These are phyloP conservation scores for Gibbula magus DNA, from an alignment of 2,888 invertebrate genomes.

Conservation along the genomic window DNA sequence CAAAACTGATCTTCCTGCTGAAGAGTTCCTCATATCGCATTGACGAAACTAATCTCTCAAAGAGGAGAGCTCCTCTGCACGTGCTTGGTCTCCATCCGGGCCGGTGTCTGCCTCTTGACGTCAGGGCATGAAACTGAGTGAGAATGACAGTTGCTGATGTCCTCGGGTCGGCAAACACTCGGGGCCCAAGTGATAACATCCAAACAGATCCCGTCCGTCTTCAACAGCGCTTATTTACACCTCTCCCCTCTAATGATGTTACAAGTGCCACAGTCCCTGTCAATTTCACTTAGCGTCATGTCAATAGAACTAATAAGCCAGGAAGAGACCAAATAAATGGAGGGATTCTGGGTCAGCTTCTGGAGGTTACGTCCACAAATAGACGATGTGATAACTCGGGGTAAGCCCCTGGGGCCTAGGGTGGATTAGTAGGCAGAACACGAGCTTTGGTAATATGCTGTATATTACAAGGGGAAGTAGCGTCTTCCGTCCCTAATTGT, in stretches of 20 bases:
- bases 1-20: conserved; percentile 9
- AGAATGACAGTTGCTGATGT: not conserved
- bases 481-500: too few species aligned
- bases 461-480: too few species aligned
- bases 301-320: conserved; percentile 21
- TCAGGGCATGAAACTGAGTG: not conserved
- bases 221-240: conserved; percentile 31
- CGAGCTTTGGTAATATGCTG: too few species aligned
- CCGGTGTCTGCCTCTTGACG: not conserved
- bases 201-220: conserved; percentile 1
- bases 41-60: conserved; percentile 8
- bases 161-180: not conserved
- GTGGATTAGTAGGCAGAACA: not conserved
- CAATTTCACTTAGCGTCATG: conserved; percentile 24
- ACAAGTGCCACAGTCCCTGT: conserved; percentile 23
- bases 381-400: not conserved
- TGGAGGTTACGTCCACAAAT: not conserved
- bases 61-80: conserved; percentile 10
- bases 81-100: conserved; percentile 8
- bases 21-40: conserved; percentile 14
- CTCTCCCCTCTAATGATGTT: conserved; percentile 31
- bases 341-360: not conserved
- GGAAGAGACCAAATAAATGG: conserved; percentile 7
- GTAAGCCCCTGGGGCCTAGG: not conserved
- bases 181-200: not conserved